Evolutionary conservation across 2,888 invertebrate species (phyloP).

Genomic region (Scelioninae gen. 1): DNA sequence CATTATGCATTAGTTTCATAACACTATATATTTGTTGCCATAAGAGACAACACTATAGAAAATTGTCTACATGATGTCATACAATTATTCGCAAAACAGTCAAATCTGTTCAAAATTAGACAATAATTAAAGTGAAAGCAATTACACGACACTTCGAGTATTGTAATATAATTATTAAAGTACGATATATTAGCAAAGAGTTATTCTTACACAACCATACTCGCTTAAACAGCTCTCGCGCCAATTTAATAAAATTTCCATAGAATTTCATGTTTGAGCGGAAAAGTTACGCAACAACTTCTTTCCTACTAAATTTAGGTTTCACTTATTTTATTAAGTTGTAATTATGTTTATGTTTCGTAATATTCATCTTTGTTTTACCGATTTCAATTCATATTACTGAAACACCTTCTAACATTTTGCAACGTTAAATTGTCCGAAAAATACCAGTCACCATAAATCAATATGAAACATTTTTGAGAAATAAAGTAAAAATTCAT

Average conservation of each 20-base stretch:
- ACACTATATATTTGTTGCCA: constrained; percentile 12
- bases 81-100: constrained; percentile 38
- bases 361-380: constrained; percentile 11
- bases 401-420: neutral
- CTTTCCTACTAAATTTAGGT: constrained; percentile 28
- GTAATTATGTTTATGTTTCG: constrained; percentile 32
- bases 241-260: constrained; percentile 39
- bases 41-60: neutral
- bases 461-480: no score
- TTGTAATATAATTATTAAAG: constrained; percentile 38
- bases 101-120: constrained; percentile 16
- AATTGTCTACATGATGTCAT: constrained; percentile 23
- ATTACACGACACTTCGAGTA: constrained; percentile 30
- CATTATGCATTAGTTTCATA: constrained; percentile 11
- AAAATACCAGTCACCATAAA: no score
- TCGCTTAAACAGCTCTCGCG: neutral
- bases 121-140: constrained; percentile 44
- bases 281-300: constrained; percentile 41
- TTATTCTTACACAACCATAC: constrained; percentile 22
- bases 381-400: neutral
- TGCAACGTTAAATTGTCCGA: no score
- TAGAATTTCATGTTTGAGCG: constrained; percentile 42
- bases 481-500: neutral
- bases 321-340: constrained; percentile 26
- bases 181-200: constrained; percentile 8